Conservation (phyloP, 2,797 vertebrate species). For the Emydoidea blandingii region DNA sequence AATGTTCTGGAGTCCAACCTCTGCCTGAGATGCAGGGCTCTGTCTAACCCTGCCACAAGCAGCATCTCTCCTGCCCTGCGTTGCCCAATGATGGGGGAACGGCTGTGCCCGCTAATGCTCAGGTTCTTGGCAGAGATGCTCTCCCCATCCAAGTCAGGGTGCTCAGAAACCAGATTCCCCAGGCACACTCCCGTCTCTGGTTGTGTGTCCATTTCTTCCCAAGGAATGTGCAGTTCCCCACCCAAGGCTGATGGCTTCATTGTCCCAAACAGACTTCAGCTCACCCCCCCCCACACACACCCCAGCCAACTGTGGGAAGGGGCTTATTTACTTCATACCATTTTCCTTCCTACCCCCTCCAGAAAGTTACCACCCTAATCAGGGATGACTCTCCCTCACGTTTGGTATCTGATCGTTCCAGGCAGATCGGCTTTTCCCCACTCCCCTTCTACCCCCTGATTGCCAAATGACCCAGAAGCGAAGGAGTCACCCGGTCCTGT, state of each 20-base stretch:
- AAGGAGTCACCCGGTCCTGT: slow-evolving; percentile 81
- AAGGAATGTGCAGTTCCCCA: background rate
- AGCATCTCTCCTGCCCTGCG: background rate
- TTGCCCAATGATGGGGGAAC: background rate
- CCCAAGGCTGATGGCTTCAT: background rate
- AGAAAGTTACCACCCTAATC: too few relatives aligned
- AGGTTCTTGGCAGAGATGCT: background rate
- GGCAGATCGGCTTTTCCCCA: background rate
- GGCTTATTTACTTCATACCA: background rate
- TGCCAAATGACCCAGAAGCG: slow-evolving; percentile 84
- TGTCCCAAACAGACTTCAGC: too few relatives aligned
- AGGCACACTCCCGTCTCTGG: background rate
- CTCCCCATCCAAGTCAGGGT: background rate
- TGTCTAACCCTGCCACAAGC: background rate
- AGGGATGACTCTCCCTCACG: background rate
- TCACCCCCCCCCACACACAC: background rate
- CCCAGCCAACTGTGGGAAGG: background rate
- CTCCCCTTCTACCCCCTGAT: background rate
- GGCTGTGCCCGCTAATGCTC: background rate
- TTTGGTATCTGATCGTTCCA: background rate
- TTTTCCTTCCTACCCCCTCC: background rate
- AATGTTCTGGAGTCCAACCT: background rate
- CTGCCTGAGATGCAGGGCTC: background rate
- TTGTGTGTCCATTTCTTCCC: background rate
- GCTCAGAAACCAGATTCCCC: background rate